Evolutionary conservation across 1,140 invertebrate genomes (phyloP).

Genomic region (Trichoplusia ni): DNA sequence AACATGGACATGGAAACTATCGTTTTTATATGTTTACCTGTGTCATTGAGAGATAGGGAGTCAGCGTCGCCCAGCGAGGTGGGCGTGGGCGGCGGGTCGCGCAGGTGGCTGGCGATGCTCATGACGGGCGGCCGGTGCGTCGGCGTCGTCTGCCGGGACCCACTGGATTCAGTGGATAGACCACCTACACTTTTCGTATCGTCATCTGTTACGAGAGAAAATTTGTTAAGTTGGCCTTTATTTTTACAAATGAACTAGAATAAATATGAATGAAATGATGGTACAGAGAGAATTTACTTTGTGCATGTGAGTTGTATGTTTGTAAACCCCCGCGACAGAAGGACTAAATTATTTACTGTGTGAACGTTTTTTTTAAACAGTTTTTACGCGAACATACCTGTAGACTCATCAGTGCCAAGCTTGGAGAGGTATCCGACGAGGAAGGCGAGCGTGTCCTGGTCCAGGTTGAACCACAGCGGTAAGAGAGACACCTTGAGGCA

Average conservation of each 20-base stretch:
- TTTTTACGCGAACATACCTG: conserved; percentile 33
- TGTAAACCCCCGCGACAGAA: too few species aligned
- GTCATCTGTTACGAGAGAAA: conserved; percentile 48
- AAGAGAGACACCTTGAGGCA: conserved; percentile 92
- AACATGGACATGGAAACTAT: not conserved
- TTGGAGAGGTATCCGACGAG: conserved; percentile 91
- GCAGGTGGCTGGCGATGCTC: conserved; percentile 81
- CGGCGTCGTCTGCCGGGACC: conserved; percentile 84
- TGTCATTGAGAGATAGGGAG: conserved; percentile 62
- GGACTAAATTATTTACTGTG: too few species aligned
- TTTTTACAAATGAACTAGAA: too few species aligned
- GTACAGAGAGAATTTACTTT: too few species aligned
- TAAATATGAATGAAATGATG: not conserved
- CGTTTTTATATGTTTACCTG: conserved; percentile 42
- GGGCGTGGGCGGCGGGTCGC: conserved; percentile 71
- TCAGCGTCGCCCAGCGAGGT: conserved; percentile 68
- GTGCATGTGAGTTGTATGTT: too few species aligned
- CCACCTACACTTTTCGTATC: conserved; percentile 70
- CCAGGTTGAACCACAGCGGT: conserved; percentile 95
- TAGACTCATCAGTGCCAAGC: conserved; percentile 80
- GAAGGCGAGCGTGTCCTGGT: conserved; percentile 96
- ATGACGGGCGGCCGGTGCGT: conserved; percentile 87
- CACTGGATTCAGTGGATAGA: conserved; percentile 58
- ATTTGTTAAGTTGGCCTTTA: too few species aligned
- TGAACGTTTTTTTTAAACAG: too few species aligned